A percentile compares a stretch with the other conserved stretches of the same genome.
Evolutionary conservation across 1,140 invertebrate species (phyloP).

Genomic region (Phthorimaea operculella): DNA sequence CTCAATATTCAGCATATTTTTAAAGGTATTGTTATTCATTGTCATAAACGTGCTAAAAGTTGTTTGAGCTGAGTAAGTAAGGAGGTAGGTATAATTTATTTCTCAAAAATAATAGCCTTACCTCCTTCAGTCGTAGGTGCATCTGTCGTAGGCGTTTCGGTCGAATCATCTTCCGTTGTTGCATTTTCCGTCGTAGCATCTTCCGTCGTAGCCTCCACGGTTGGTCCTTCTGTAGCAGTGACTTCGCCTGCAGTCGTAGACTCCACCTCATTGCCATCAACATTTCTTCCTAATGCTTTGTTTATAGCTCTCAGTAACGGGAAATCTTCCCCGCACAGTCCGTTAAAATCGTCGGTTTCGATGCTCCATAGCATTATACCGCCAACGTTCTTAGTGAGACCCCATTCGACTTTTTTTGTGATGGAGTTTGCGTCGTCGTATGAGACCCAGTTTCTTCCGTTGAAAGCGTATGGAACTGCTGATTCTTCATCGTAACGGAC

Average conservation of each 20-base stretch:
- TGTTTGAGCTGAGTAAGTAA: not conserved
- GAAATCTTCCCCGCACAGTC: conserved; percentile 64
- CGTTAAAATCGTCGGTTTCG: conserved; percentile 78
- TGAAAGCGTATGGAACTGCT: conserved; percentile 73
- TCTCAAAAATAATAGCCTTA: not conserved
- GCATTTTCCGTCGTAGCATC: not conserved
- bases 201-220: not conserved
- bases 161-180: not conserved
- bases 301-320: conserved; percentile 52
- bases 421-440: conserved; percentile 75
- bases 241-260: not conserved
- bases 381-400: conserved; percentile 64
- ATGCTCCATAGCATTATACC: conserved; percentile 80
- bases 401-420: conserved; percentile 68
- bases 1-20: too few relatives aligned
- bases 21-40: too few relatives aligned
- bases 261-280: not conserved
- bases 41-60: too few relatives aligned
- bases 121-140: not conserved
- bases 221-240: not conserved
- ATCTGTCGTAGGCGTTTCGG: not conserved
- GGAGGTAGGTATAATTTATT: too few relatives aligned
- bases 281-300: conserved; percentile 16
- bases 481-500: conserved; percentile 25
- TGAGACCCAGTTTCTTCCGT: conserved; percentile 77